Evolutionary conservation across 2,797 vertebrate genomes (phyloP), one percentile per base, ranked within the genome.

Genomic region (Halcyon smyrnensis): DNA sequence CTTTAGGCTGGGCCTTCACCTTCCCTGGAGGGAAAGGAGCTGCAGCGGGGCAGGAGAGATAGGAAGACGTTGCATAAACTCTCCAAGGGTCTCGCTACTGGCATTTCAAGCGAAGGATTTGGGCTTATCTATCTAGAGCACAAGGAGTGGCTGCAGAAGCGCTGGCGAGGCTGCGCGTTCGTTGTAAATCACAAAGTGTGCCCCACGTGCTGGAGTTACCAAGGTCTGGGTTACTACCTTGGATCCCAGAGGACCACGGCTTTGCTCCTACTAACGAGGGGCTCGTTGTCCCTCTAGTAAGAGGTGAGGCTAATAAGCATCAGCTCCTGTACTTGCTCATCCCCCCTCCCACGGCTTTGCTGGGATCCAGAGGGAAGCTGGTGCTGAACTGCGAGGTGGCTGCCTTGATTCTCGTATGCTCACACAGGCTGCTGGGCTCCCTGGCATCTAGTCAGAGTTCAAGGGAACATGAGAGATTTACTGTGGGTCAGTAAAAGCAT

Each of bases 21-120:
- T 89, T 75, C 76, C 82, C 59, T 0, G 53, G 95, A 94, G 96
- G 96, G 70, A 93, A 90, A 64, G 94, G 95, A 97, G 93, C 83
- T 36, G 70, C 82, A 65, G 96, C 30, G 12, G 84, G 86, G 84
- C 84, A 94, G 91, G 60, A 78, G 56, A 27, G 62, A 46, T 0
- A 27, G 67, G 60, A 54, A 94, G 80, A 96, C 21, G 18, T 59
- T 81, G 85, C 89, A 56, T 73, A 84, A 90, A 92, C 78, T 83
- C 94, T 39, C 69, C 67, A 5, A 92, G 93, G 91, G 84, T 71
- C 91, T 81, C 3, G 84, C 91, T 50, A 7, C 60, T 15, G 73
- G 84, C 84, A 78, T 81, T 81, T 87, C 82, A 57, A 75, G 64
- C 11, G 51, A 59, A 50, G 63, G 94, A 92, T 93, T 91, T 71